Percentiles rank a stretch among this genome's conserved stretches.
Evolutionary conservation across 2,113 vertebrate genomes (phyloP).

Genomic region (Microtus montanus): DNA sequence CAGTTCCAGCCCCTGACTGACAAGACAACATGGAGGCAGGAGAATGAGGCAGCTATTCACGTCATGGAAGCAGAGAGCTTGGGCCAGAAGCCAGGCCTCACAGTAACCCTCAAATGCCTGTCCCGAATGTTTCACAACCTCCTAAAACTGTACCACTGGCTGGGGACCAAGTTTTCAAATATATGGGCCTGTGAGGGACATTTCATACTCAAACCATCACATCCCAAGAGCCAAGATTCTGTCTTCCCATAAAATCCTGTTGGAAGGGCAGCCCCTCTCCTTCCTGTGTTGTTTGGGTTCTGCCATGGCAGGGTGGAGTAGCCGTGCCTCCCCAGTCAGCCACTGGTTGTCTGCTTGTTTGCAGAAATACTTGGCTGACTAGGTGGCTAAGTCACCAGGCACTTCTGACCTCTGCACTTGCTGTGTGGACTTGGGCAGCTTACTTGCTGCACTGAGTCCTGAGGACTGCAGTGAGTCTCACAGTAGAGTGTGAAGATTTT

Average conservation of each 20-base stretch:
- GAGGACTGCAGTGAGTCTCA: not conserved
- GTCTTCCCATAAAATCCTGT: conserved; percentile 57
- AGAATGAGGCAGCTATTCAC: not conserved
- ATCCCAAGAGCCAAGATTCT: not conserved
- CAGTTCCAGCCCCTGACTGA: not conserved
- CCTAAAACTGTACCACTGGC: not conserved
- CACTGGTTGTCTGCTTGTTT: not conserved
- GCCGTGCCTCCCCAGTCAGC: not conserved
- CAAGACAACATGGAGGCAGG: not conserved
- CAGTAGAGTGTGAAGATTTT: not conserved
- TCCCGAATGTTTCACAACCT: not conserved
- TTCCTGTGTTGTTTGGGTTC: not conserved
- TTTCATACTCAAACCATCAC: not conserved
- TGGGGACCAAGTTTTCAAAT: not conserved
- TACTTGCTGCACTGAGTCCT: not conserved
- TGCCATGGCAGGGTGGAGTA: not conserved
- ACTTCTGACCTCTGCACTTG: not conserved
- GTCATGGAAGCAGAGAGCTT: not conserved
- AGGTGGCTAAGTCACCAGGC: not conserved
- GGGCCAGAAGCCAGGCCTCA: not conserved
- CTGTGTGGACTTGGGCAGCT: conserved; percentile 25
- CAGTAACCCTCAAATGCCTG: not conserved
- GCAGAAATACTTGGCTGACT: not conserved
- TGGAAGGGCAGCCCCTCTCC: not conserved
- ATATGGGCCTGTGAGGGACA: not conserved